Evolutionary conservation across 2,113 vertebrate species (phyloP).

Genomic region (Xiphophorus couchianus): DNA sequence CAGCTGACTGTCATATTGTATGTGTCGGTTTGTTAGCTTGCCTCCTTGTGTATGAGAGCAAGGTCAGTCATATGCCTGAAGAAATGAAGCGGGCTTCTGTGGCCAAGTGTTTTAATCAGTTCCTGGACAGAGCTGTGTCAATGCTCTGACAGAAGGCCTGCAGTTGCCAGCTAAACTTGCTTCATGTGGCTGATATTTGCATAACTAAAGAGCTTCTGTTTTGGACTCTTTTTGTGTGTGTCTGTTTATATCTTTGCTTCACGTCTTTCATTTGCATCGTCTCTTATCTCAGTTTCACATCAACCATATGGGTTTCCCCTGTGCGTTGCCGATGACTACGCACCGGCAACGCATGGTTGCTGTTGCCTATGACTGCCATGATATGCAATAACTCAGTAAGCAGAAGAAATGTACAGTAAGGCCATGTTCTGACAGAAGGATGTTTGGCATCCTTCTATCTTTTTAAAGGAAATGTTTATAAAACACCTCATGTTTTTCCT

Average conservation of each 20-base stretch:
- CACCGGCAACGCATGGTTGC: no score
- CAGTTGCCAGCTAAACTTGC: constrained; percentile 27
- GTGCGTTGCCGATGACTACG: constrained; percentile 5
- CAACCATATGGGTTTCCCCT: constrained; percentile 11
- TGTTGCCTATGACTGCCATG: constrained; percentile 9
- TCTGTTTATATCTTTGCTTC: constrained; percentile 5
- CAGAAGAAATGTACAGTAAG: neutral
- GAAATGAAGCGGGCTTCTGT: constrained; percentile 39
- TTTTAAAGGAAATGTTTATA: neutral
- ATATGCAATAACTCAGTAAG: constrained; percentile 8
- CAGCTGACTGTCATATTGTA: constrained; percentile 73
- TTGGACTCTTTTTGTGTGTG: constrained; percentile 2
- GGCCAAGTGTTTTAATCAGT: constrained; percentile 41
- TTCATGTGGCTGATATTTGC: constrained; percentile 46
- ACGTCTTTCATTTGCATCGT: neutral
- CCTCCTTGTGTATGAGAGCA: constrained; percentile 44
- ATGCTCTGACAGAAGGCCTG: constrained; percentile 22
- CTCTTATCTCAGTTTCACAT: constrained; percentile 43
- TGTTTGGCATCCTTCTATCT: constrained; percentile 2
- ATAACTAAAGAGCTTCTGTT: constrained; percentile 27
- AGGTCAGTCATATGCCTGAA: constrained; percentile 48
- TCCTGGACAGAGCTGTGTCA: constrained; percentile 33
- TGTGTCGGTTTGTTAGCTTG: constrained; percentile 51
- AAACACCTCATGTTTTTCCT: no score
- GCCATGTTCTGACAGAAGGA: neutral